Base-by-base conservation (phyloP, 2,888 invertebrate genomes). In the Congeria kusceri region DNA sequence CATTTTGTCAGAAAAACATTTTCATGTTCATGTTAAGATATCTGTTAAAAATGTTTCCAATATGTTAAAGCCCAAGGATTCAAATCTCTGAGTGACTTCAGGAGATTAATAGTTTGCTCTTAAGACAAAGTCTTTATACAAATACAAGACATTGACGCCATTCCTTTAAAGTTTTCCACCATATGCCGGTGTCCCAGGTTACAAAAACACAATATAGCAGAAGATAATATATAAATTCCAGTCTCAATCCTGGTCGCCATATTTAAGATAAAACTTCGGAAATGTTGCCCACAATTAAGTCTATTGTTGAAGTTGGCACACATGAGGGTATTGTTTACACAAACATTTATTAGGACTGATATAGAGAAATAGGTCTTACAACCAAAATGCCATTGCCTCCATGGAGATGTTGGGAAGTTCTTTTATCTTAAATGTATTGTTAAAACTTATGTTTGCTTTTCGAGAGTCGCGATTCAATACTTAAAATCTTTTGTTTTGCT, bases 401-500 rank as follows among this genome's bases (percentile, higher is more conserved):
- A 76, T 76, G 46, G 80, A 61, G 80, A 80, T 80, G 76, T 32
- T 46, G 65, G 71, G 18, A 39, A 11, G 46, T 39, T 63, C 75
- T 76, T 80, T 80, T 80, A 80, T 80, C 80, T 80, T 69, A 77
- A 76, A 80, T 76, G 82, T 79, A 83, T 83, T 83, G 82, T 83
- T 83, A 83, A 80, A 75, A 78, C 76, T 70, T 70, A 63, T 83
- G 82, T 83, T 83, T 83, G 76, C 82, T 79, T 83, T 83, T 83
- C 72, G 69, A 79, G 78, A 79, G 78, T 73, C 78, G 69, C 73
- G 82, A 79, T 79, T 79, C 78, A 77, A 74, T 79, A 83, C 82
- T 83, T 78, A 71, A 83, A 79, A 79, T 70, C 82, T 83, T 83
- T 83, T 83, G 82, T 83, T 83, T 83, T 83, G 82, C 61, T 83